Evolutionary conservation across 2,113 vertebrate species (phyloP).

Genomic region (Petrocephalus zakoni): DNA sequence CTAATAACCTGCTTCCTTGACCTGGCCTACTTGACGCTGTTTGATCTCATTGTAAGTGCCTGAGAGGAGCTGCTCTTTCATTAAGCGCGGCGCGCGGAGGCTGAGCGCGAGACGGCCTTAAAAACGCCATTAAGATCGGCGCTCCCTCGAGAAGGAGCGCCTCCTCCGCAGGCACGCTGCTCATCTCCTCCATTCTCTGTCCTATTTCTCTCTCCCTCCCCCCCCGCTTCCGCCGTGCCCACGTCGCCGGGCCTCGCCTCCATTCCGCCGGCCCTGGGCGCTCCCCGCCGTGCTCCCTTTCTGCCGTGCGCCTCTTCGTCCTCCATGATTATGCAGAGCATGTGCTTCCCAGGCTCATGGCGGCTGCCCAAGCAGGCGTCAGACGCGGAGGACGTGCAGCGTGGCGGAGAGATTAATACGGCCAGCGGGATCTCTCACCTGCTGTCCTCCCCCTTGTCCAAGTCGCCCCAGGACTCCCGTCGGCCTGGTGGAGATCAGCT

Average conservation of each 20-base stretch:
- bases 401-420: neutral
- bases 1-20: constrained; percentile 50
- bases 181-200: constrained; percentile 34
- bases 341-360: neutral
- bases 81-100: constrained; percentile 30
- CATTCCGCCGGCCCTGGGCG: neutral
- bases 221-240: neutral
- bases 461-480: constrained; percentile 15
- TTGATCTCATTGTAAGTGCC: constrained; percentile 61
- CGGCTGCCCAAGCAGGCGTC: neutral
- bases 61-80: constrained; percentile 33
- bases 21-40: constrained; percentile 55
- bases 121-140: constrained; percentile 59
- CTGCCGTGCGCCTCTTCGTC: neutral
- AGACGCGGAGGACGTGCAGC: neutral
- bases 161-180: constrained; percentile 31
- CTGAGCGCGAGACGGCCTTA: constrained; percentile 57
- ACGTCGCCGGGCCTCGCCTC: neutral
- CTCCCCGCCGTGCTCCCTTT: neutral
- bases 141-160: constrained; percentile 48
- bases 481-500: neutral
- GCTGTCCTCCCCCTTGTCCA: constrained; percentile 39
- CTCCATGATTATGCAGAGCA: neutral
- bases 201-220: constrained; percentile 25
- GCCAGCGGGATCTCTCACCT: constrained; percentile 29